Evolutionary conservation across 2,797 vertebrate species (phyloP).

Genomic region (Chaetodon trifasciatus): DNA sequence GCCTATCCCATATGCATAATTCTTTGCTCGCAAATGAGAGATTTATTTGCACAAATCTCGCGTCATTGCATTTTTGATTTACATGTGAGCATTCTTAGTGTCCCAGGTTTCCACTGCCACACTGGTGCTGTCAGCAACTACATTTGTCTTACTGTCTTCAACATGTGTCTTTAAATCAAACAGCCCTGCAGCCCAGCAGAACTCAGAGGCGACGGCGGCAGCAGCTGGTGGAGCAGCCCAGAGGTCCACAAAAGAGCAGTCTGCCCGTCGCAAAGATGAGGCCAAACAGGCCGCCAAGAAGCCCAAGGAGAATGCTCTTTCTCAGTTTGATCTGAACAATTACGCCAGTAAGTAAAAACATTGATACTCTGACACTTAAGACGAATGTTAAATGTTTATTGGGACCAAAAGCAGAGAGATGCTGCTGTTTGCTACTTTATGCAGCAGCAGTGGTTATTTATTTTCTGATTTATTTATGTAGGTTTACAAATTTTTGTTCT

Average conservation of each 20-base stretch:
- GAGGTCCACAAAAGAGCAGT: conserved; percentile 88
- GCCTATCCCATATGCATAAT: not conserved
- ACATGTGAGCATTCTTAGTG: not conserved
- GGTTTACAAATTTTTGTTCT: no score
- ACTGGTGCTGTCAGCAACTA: not conserved
- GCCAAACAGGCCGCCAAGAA: conserved; percentile 93
- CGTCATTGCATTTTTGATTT: not conserved
- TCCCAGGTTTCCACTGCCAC: not conserved
- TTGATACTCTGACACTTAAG: not conserved
- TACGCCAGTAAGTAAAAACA: conserved; percentile 93
- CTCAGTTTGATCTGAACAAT: conserved; percentile 99
- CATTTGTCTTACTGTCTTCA: not conserved
- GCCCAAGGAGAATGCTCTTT: conserved; percentile 96
- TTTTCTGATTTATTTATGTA: no score
- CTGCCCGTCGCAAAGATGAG: conserved; percentile 93
- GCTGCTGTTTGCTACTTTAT: no score
- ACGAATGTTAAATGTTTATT: no score
- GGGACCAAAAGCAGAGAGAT: no score
- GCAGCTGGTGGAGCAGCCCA: conserved; percentile 77
- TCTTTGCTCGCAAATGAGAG: not conserved
- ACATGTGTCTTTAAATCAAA: conserved; percentile 43
- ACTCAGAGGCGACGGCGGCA: conserved; percentile 78
- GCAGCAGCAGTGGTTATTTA: no score
- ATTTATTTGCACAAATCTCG: not conserved
- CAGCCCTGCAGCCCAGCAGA: conserved; percentile 80